Evolutionary conservation across 2,888 invertebrate species (phyloP).

Genomic region (Allacma fusca): DNA sequence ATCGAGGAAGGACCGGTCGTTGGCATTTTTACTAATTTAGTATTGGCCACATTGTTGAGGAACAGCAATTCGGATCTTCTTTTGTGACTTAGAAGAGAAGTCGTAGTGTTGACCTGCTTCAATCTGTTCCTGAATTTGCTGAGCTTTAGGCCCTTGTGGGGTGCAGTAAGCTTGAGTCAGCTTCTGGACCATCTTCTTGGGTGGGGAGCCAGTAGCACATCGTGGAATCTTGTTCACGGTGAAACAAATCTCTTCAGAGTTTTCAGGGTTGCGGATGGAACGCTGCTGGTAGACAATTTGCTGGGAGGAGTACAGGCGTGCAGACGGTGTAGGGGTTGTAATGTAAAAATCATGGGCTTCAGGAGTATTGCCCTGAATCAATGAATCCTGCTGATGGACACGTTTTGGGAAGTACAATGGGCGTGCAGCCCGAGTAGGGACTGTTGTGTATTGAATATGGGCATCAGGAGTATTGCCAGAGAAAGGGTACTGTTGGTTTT

Average conservation of each 20-base stretch:
- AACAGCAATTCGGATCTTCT: conserved; percentile 10
- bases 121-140: conserved; percentile 35
- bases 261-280: conserved; percentile 13
- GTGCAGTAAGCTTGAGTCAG: conserved; percentile 28
- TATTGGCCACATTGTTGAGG: not conserved
- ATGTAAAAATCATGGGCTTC: not conserved
- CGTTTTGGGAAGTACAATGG: too few species aligned
- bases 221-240: conserved; percentile 68
- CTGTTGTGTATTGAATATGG: too few species aligned
- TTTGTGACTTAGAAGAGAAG: conserved; percentile 17
- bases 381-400: too few species aligned
- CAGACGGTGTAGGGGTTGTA: not conserved
- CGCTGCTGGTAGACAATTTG: conserved; percentile 26
- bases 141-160: conserved; percentile 13
- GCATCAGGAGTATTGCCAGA: too few species aligned
- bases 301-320: not conserved
- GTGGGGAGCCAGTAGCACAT: conserved; percentile 69
- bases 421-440: too few species aligned
- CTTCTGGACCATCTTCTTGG: conserved; percentile 60
- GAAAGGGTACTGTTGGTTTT: too few species aligned
- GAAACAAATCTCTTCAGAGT: conserved; percentile 70
- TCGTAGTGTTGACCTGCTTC: conserved; percentile 9
- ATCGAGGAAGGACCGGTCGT: too few species aligned
- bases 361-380: not conserved
- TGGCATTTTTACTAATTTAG: not conserved